Evolutionary conservation across 1,140 invertebrate genomes (phyloP).

Genomic region (Zeugodacus cucurbitae): DNA sequence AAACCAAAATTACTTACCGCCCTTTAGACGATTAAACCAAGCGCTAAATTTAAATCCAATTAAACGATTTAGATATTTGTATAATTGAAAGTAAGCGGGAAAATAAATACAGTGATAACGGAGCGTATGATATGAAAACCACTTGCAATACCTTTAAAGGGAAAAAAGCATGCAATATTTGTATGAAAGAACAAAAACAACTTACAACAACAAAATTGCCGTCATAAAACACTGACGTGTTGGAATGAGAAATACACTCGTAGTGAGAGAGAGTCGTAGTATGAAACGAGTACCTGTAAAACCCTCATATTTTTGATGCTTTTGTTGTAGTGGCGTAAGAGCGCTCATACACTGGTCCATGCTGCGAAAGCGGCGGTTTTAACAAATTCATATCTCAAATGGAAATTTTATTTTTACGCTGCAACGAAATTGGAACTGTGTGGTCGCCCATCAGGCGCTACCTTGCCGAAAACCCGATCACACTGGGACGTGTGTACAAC

Average conservation of each 20-base stretch:
- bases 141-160: not conserved
- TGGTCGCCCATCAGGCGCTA: not conserved
- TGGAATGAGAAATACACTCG: no score
- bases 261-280: no score
- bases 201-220: no score
- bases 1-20: not conserved
- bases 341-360: not conserved
- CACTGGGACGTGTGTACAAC: not conserved
- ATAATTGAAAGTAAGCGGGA: not conserved
- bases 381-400: slow-evolving; percentile 36
- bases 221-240: no score
- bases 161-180: not conserved
- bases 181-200: no score
- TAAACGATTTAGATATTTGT: no score
- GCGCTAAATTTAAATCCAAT: not conserved
- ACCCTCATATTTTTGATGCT: not conserved
- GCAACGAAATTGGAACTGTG: not conserved
- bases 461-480: not conserved
- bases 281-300: no score
- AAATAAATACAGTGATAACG: not conserved
- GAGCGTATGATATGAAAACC: not conserved
- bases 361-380: slow-evolving; percentile 2
- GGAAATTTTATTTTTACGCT: slow-evolving; percentile 11
- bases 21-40: not conserved
- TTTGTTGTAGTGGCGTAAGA: not conserved